Base-by-base conservation (phyloP, 2,797 vertebrate species). In the Gobionotothen gibberifrons region DNA sequence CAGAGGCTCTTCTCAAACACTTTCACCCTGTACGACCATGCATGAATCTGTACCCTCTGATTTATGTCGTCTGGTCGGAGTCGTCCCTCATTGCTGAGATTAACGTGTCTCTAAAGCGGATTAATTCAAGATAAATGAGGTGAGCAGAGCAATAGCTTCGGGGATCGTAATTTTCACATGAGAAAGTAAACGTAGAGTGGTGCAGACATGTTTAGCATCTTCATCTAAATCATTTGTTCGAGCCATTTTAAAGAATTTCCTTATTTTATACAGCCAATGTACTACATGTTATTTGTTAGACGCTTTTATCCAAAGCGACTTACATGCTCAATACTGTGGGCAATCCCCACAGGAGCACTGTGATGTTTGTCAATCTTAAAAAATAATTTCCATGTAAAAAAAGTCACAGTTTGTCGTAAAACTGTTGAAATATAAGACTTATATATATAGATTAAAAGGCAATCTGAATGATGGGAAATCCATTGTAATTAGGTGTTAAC, bases 1-100 rank as follows among this genome's bases (percentile, higher is more conserved):
- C 68, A 39, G 53, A 7, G 54, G 40, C 71, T 77, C 63, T 57
- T 68, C 62, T 52, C 76, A 66, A 48, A 67, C 59, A 58, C 79
- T 73, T 75, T 66, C 57, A 48, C 49, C 65, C 21, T 1, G 21
- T 59, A 29, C 16, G 56, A 17, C 60, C 29, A 32, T 7, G 64
- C 54, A 73, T 86, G 72, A 76, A 85, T 77, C 74, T 69, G 32
- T 3, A 53, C 60, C 58, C 48, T 73, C 72, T 72, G 86, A 90
- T 85, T 88, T 77, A 85, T 88, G 69, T 63, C 22, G 62, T 76
- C 68, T 52, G 54, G 14, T 29, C 66, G 70, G 83, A 81, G 70
- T 79, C 63, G 39, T 47, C 46, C 62, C 48, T 74, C 63, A 62
- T 52, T 59, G 57, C 56, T 32, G 55, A 70, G 83, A 85, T 84